Evolutionary conservation across 2,113 vertebrate species (phyloP).

Genomic region (Syngnathus typhle): DNA sequence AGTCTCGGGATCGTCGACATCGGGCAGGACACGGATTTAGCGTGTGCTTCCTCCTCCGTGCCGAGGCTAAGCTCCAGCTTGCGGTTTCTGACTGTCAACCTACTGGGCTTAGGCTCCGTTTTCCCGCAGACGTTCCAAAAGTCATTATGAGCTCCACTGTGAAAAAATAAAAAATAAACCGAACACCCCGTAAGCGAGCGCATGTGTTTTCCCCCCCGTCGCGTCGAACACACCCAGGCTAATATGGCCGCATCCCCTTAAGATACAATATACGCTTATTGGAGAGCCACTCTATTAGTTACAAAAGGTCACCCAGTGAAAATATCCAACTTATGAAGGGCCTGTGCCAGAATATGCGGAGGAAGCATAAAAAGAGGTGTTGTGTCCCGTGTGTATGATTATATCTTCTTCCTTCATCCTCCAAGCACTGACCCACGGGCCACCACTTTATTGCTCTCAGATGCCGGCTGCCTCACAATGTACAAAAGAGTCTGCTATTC

Average conservation of each 20-base stretch:
- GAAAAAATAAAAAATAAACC: slow-evolving; percentile 26
- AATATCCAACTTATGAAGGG: slow-evolving; percentile 79
- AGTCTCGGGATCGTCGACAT: slow-evolving; percentile 55
- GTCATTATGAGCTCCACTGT: slow-evolving; percentile 61
- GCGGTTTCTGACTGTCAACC: slow-evolving; percentile 66
- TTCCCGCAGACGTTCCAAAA: slow-evolving; percentile 63
- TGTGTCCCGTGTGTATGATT: slow-evolving; percentile 78
- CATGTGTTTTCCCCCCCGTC: slow-evolving; percentile 57
- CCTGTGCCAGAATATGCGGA: slow-evolving; percentile 69
- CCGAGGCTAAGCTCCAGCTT: slow-evolving; percentile 62
- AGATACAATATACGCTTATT: slow-evolving; percentile 80
- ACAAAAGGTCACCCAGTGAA: slow-evolving; percentile 79
- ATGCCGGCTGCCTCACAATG: slow-evolving; percentile 74
- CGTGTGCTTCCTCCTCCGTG: slow-evolving; percentile 62
- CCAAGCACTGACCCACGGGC: slow-evolving; percentile 71
- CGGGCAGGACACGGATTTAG: slow-evolving; percentile 61
- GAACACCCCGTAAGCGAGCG: slow-evolving; percentile 35
- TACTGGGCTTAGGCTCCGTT: slow-evolving; percentile 53
- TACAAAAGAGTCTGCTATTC: slow-evolving; percentile 80
- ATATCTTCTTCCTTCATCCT: slow-evolving; percentile 77
- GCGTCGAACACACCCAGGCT: slow-evolving; percentile 51
- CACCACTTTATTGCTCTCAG: slow-evolving; percentile 78
- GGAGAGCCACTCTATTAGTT: slow-evolving; percentile 77
- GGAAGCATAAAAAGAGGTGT: slow-evolving; percentile 76
- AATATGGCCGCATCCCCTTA: slow-evolving; percentile 70